These are phyloP conservation scores for Melanocharis versteri DNA, from an alignment of 2,113 vertebrate species.

Conservation along the genomic window DNA sequence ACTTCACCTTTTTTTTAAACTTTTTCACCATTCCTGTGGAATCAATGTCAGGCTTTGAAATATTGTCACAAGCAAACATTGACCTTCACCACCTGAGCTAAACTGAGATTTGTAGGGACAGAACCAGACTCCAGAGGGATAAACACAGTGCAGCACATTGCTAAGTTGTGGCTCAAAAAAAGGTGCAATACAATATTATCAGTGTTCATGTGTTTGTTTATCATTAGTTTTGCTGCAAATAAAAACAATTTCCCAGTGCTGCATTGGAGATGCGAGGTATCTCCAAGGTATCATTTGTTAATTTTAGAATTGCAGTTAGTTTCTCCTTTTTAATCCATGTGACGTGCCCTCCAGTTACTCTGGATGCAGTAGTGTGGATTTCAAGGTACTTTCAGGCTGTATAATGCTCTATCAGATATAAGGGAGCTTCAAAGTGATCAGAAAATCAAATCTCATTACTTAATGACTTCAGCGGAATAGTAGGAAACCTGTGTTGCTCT, in stretches of 20 bases:
- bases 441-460: background rate
- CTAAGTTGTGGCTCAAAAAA: background rate
- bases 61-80: background rate
- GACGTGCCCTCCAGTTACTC: background rate
- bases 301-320: background rate
- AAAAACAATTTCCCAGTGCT: background rate
- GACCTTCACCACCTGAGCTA: background rate
- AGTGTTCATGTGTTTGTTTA: background rate
- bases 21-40: background rate
- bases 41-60: background rate
- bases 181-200: background rate
- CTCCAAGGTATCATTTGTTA: background rate
- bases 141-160: background rate
- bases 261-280: background rate
- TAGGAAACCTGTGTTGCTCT: background rate
- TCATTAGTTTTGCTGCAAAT: background rate
- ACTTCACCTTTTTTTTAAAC: background rate
- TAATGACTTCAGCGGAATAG: background rate
- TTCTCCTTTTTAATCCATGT: background rate
- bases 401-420: background rate
- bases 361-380: background rate
- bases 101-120: fast-evolving
- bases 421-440: background rate
- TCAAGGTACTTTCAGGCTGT: background rate
- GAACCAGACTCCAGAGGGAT: background rate